These are phyloP conservation scores for Sminthurinus aureus DNA, from an alignment of 2,888 invertebrate species.

Conservation along the genomic window DNA sequence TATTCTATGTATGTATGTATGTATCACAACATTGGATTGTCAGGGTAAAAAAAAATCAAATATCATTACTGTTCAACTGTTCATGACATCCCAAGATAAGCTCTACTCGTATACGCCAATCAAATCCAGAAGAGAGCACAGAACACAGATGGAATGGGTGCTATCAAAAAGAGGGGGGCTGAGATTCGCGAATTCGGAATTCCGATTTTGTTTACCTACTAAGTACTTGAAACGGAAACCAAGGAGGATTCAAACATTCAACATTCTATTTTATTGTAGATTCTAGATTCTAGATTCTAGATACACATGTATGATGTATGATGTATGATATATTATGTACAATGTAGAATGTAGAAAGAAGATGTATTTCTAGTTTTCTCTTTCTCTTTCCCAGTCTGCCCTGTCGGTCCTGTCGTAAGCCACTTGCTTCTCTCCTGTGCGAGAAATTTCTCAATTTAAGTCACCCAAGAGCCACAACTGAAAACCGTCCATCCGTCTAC, in stretches of 20 bases:
- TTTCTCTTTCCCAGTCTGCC: not conserved
- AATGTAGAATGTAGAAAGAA: no score
- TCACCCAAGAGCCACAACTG: slow-evolving; percentile 39
- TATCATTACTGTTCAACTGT: slow-evolving; percentile 47
- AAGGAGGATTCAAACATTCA: no score
- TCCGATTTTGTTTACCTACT: slow-evolving; percentile 43
- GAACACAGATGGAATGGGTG: slow-evolving; percentile 43
- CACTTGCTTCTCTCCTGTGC: slow-evolving; percentile 27
- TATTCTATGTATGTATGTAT: no score
- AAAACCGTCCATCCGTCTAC: slow-evolving; percentile 21
- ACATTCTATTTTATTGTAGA: no score
- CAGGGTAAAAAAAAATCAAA: slow-evolving; percentile 41
- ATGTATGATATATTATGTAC: no score
- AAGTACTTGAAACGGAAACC: slow-evolving; percentile 31
- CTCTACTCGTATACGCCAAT: slow-evolving; percentile 41
- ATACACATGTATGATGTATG: no score
- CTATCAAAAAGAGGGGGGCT: slow-evolving; percentile 36
- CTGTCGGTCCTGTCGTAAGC: slow-evolving; percentile 26
- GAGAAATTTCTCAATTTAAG: slow-evolving; percentile 40
- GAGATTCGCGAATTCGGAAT: slow-evolving; percentile 32
- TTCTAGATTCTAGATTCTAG: no score
- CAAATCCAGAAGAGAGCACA: no score
- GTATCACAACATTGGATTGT: not conserved
- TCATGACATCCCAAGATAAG: slow-evolving; percentile 46
- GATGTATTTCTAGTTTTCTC: not conserved